Percentiles rank a stretch among this genome's conserved stretches.
phyloP scores from a whole-genome alignment of 1,140 invertebrate species.

The Maniola jurtina region DNA sequence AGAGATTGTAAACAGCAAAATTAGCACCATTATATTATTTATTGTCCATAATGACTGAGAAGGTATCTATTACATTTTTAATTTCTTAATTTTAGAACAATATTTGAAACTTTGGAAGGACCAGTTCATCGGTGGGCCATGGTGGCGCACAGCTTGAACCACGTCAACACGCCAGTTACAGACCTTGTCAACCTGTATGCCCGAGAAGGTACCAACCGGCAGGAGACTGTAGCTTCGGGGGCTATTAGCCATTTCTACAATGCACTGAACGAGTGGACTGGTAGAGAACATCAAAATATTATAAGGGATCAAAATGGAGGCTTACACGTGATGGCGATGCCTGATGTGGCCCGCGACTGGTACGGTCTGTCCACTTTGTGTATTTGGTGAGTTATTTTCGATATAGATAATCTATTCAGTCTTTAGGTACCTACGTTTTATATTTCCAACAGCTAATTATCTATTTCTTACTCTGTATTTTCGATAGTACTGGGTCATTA shows the following conservation, averaged over 20 bases:
- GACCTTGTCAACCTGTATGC: slow-evolving; percentile 44
- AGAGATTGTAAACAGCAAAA: too few relatives aligned
- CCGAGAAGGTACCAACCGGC: slow-evolving; percentile 39
- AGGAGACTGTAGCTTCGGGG: slow-evolving; percentile 46
- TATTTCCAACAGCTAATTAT: too few relatives aligned
- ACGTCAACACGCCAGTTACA: slow-evolving; percentile 42
- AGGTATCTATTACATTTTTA: not conserved
- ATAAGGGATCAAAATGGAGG: slow-evolving; percentile 45
- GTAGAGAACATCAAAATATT: slow-evolving; percentile 46
- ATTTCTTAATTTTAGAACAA: slow-evolving; percentile 41
- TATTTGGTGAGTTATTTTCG: slow-evolving; percentile 68
- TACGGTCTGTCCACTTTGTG: slow-evolving; percentile 53
- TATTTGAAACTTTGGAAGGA: slow-evolving; percentile 44
- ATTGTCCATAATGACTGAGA: too few relatives aligned
- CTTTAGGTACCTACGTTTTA: too few relatives aligned
- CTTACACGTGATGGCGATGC: slow-evolving; percentile 56
- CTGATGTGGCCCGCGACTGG: slow-evolving; percentile 59
- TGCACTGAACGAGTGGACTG: slow-evolving; percentile 52
- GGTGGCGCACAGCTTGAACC: slow-evolving; percentile 59
- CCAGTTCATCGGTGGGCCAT: slow-evolving; percentile 60
- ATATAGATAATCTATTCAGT: too few relatives aligned
- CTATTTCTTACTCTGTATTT: too few relatives aligned
- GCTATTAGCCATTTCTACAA: slow-evolving; percentile 53
- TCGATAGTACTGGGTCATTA: too few relatives aligned
- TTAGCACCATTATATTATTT: too few relatives aligned